Conservation (phyloP, 2,797 vertebrate species). For the Falco concolor region DNA sequence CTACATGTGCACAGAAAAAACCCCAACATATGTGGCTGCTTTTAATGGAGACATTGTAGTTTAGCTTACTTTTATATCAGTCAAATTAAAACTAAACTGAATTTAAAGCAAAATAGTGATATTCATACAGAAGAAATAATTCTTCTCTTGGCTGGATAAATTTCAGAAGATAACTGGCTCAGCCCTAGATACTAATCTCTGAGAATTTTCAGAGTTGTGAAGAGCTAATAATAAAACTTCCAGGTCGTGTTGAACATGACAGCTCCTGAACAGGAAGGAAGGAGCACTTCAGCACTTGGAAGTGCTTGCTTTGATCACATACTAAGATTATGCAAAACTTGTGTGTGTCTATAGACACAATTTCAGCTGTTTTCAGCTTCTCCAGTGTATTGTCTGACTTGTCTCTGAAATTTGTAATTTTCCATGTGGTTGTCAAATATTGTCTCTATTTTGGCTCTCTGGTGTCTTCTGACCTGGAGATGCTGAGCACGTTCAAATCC, state of each 20-base stretch:
- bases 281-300: not conserved
- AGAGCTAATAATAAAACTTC: not conserved
- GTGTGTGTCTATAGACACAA: not conserved
- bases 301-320: not conserved
- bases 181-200: not conserved
- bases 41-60: not conserved
- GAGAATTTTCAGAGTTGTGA: not conserved
- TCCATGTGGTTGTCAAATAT: not conserved
- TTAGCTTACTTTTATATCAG: not conserved
- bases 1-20: not conserved
- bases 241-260: not conserved
- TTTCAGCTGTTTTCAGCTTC: not conserved
- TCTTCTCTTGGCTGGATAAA: not conserved
- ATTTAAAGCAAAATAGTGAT: not conserved
- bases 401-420: not conserved
- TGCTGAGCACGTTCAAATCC: not conserved
- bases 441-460: not conserved
- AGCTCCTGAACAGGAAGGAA: not conserved
- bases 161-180: not conserved
- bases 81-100: not conserved
- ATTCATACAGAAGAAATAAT: not conserved
- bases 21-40: not conserved
- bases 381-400: fast-evolving
- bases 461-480: not conserved
- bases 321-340: no score